Evolutionary conservation across 2,113 vertebrate species (phyloP), one percentile per base, ranked within the genome.

Genomic region (Cyanoliseus patagonus): DNA sequence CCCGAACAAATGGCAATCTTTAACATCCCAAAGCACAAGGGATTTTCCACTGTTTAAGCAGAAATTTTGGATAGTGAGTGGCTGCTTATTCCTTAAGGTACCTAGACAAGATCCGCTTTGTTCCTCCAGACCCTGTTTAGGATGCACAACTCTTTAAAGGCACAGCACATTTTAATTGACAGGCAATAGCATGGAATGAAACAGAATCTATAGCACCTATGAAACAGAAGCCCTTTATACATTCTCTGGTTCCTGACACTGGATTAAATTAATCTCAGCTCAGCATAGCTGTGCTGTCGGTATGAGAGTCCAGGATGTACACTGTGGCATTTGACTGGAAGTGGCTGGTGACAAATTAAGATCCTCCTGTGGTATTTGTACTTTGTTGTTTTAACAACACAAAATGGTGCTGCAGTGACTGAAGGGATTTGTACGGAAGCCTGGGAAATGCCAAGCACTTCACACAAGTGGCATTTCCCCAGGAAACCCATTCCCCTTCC

Each of bases 401-500:
- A 83, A 68, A 90, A 63, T 10, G 25, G 41, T 17, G 49, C n/a
- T 68, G 33, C 13, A 33, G 31, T 3, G 18, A 64, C 83, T 83
- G 67, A 94, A 42, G 8, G 42, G 75, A 76, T 75, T 91, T 91
- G 53, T 86, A 70, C 13, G 3, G 64, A 49, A 91, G 87, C 77
- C 68, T 86, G 74, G 61, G 83, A 89, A 94, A 75, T 70, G 61
- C 89, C 61, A 23, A 89, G 61, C 46, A 41, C 68, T 83, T 77
- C 46, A 66, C 59, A 67, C 46, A 84, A 95, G 81, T 84, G 93
- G 84, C 70, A 95, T 94, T 96, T 97, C 96, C 95, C 94, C 90
- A 92, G 95, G 93, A 96, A 96, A 84, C 75, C 46, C 77, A 75
- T 81, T 91, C 81, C 83, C 7, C 2, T 86, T 89, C 81, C 19